Conservation (phyloP, 2,797 vertebrate species). For the Selene dorsalis region DNA sequence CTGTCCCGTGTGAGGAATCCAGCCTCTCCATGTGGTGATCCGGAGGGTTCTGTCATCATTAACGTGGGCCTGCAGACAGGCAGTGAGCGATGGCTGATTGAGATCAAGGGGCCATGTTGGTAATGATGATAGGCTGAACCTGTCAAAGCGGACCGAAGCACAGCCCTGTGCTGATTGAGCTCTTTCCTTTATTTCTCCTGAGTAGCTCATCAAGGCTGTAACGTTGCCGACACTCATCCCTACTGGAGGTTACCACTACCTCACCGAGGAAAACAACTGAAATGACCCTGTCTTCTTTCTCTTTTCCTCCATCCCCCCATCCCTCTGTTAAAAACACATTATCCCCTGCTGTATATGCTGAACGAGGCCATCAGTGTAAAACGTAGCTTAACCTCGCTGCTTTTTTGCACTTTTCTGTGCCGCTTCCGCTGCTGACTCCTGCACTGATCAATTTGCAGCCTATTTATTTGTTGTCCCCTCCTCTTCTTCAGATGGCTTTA, state of each 20-base stretch:
- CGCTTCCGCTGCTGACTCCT: not conserved
- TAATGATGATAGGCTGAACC: constrained; percentile 32
- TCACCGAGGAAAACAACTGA: constrained; percentile 21
- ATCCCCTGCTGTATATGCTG: constrained; percentile 4
- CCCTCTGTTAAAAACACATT: constrained; percentile 37
- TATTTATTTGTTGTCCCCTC: constrained; percentile 54
- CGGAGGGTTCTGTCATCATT: constrained; percentile 26
- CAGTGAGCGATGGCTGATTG: constrained; percentile 44
- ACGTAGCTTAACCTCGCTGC: constrained; percentile 20
- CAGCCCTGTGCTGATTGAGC: constrained; percentile 16
- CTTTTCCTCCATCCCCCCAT: not conserved
- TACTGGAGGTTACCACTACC: constrained; percentile 3
- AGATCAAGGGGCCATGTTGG: constrained; percentile 44
- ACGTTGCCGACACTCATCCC: not conserved
- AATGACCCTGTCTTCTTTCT: constrained; percentile 4
- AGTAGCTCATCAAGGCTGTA: constrained; percentile 16
- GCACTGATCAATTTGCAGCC: constrained; percentile 41
- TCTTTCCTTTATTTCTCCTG: constrained; percentile 15
- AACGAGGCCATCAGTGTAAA: constrained; percentile 33
- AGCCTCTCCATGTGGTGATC: constrained; percentile 11
- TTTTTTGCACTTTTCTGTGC: constrained; percentile 10
- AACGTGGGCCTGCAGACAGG: constrained; percentile 8
- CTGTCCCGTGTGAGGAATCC: constrained; percentile 32
- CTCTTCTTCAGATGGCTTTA: constrained; percentile 27
- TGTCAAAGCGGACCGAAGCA: constrained; percentile 23